Conservation (phyloP, 2,888 invertebrate species). For the Crioceris asparagi region DNA sequence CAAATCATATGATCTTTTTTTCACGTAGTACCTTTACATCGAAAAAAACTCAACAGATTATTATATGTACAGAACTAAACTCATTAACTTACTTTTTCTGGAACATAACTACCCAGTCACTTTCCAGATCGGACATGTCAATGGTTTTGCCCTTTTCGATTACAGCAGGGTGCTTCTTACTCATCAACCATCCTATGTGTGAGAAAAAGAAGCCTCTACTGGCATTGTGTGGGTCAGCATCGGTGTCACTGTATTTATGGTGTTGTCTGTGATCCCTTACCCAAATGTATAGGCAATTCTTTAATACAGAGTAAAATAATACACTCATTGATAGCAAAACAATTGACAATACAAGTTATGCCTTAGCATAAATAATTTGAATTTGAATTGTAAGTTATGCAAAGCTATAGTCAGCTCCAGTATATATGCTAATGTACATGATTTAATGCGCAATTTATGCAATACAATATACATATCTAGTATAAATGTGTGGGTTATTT, state of each 20-base stretch:
- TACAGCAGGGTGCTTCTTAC: conserved; percentile 67
- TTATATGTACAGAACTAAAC: too few species aligned
- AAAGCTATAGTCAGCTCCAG: too few species aligned
- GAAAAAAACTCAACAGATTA: too few species aligned
- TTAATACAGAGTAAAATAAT: neutral
- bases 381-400: too few species aligned
- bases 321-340: conserved; percentile 2
- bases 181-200: conserved; percentile 79
- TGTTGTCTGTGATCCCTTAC: conserved; percentile 72
- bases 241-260: conserved; percentile 65
- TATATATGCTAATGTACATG: conserved; percentile 1
- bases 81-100: conserved; percentile 62
- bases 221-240: conserved; percentile 72
- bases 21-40: too few species aligned
- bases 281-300: conserved; percentile 70
- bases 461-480: too few species aligned
- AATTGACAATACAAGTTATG: conserved; percentile 2
- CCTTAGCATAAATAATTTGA: neutral
- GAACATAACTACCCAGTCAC: conserved; percentile 60
- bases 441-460: too few species aligned
- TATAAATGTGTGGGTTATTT: too few species aligned
- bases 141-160: conserved; percentile 52
- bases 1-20: too few species aligned
- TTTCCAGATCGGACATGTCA: conserved; percentile 64
- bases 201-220: conserved; percentile 78